These are phyloP conservation scores for Xiphorhynchus erythropygius DNA, from an alignment of 2,797 vertebrate genomes.

Conservation along the genomic window DNA sequence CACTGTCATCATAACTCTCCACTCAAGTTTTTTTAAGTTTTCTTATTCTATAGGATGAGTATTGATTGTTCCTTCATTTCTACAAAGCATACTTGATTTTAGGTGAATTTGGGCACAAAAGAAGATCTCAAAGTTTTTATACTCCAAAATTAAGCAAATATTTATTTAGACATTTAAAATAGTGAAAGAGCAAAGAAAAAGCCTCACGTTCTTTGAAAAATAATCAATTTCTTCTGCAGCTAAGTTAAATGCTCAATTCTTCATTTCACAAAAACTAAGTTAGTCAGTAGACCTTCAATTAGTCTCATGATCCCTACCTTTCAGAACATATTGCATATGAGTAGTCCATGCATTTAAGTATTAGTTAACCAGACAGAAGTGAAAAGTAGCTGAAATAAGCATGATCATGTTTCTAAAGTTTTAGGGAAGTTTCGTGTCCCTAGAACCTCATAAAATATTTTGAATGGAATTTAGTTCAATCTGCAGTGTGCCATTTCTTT, in stretches of 20 bases:
- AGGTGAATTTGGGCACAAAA: background rate
- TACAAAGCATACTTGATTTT: background rate
- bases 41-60: background rate
- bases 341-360: background rate
- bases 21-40: background rate
- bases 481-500: background rate
- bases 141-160: background rate
- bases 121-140: background rate
- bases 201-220: background rate
- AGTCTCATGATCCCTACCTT: fast-evolving
- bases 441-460: background rate
- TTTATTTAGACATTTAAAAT: background rate
- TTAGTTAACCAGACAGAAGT: background rate
- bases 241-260: background rate
- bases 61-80: background rate
- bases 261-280: background rate
- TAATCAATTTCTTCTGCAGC: background rate
- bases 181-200: background rate
- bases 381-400: background rate
- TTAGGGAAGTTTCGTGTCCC: background rate
- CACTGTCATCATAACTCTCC: background rate
- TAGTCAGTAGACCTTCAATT: background rate
- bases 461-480: background rate
- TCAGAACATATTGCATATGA: background rate
- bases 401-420: background rate